Percentiles rank a stretch among this genome's conserved stretches.
These are phyloP conservation scores for Perca schrenkii DNA, from an alignment of 2,113 vertebrate genomes.

Conservation along the genomic window DNA sequence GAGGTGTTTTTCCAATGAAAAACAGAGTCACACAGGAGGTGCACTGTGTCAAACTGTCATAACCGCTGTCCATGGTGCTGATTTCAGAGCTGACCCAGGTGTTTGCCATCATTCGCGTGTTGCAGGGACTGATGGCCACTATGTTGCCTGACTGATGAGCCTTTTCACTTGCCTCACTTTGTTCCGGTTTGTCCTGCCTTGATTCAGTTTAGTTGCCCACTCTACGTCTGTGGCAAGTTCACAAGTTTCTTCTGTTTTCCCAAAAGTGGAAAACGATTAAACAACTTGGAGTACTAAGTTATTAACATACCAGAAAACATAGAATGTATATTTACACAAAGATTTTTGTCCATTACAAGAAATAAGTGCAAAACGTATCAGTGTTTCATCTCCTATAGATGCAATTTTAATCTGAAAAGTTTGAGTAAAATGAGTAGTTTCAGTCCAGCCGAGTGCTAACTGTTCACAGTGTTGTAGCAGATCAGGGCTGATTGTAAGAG, in stretches of 20 bases:
- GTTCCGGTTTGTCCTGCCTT: too few relatives aligned
- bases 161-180: not conserved
- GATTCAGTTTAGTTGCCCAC: not conserved
- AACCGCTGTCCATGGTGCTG: not conserved
- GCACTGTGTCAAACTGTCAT: not conserved
- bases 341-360: not conserved
- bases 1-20: too few relatives aligned
- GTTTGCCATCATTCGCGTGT: not conserved
- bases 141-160: not conserved
- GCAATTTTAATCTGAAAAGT: constrained; percentile 24
- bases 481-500: constrained; percentile 63
- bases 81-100: not conserved
- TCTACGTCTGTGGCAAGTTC: not conserved
- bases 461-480: constrained; percentile 26
- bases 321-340: not conserved
- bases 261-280: not conserved
- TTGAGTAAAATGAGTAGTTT: constrained; percentile 33
- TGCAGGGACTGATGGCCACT: not conserved
- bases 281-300: not conserved
- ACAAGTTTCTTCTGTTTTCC: too few relatives aligned
- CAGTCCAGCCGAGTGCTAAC: constrained; percentile 27
- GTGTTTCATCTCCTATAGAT: accelerated
- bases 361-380: not conserved
- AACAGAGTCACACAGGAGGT: too few relatives aligned
- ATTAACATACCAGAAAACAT: not conserved